Evolutionary conservation across 2,888 invertebrate genomes (phyloP).

Genomic region (Eulithis prunata): DNA sequence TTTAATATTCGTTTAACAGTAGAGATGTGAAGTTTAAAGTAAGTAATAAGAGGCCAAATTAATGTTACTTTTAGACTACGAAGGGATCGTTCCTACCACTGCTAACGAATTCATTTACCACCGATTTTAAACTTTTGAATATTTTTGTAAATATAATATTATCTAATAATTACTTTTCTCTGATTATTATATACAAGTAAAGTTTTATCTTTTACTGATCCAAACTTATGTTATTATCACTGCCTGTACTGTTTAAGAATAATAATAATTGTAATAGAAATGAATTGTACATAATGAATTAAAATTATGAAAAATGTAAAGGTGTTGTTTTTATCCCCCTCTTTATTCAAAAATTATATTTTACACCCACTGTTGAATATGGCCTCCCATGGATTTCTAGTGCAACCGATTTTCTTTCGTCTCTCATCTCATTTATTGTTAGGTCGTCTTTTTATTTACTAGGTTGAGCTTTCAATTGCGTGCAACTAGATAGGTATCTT

Average conservation of each 20-base stretch:
- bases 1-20: conserved; percentile 18
- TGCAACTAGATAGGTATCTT: too few species aligned
- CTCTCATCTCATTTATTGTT: too few species aligned
- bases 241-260: conserved; percentile 44
- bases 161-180: not conserved
- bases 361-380: too few species aligned
- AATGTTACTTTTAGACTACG: conserved; percentile 7
- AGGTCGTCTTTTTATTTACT: too few species aligned
- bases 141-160: conserved; percentile 18
- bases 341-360: not conserved
- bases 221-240: conserved; percentile 48
- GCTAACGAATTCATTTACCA: conserved; percentile 7
- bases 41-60: conserved; percentile 29
- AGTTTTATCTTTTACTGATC: conserved; percentile 21
- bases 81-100: conserved; percentile 3
- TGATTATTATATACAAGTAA: conserved; percentile 3
- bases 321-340: not conserved
- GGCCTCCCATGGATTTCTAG: too few species aligned
- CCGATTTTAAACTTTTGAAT: conserved; percentile 13
- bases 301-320: conserved; percentile 17
- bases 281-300: conserved; percentile 28
- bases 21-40: conserved; percentile 1
- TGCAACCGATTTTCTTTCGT: too few species aligned
- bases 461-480: too few species aligned
- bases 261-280: conserved; percentile 10